Evolutionary conservation across 2,797 vertebrate genomes (phyloP), one percentile per base, ranked within the genome.

Genomic region (Buceros bicornis): DNA sequence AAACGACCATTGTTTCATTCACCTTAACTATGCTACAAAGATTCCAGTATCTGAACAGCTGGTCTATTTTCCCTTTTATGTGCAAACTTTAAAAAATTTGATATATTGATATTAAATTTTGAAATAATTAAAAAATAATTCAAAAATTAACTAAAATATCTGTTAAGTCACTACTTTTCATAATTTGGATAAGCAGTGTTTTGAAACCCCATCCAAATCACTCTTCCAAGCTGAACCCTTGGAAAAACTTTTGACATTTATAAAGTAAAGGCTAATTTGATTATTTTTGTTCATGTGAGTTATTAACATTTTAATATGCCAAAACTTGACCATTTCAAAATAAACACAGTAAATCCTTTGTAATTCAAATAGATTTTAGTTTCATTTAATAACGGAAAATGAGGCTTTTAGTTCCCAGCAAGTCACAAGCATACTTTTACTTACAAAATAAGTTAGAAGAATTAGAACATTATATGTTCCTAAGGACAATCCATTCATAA

Each of bases 401-500:
- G 21, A 93, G 17, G 42, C 4, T 76, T 89, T 94, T 1, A 2
- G 54, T 56, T 95, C 51, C 62, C 47, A 51, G 50, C 26, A 40
- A 86, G 31, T 66, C 56, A 66, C 31, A 70, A 83, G 5, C 40
- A 64, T 69, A 93, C 33, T 93, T 90, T 53, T 84, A 77, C 90
- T 91, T 45, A 53, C 37, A 84, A 89, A 86, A 13, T 43, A 64
- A 79, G 48, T 76, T 73, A 77, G 64, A 84, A 76, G 51, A 79
- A 90, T 79, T 86, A 88, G 60, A 95, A 89, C 48, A 82, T 43
- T 66, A 89, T 89, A 82, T 50, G 64, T 70, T 90, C 62, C 80
- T 60, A 56, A 69, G 77, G 65, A 64, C 28, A 87, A 90, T 93
- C 96, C 2, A 97, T 94, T 95, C 87, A 70, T 73, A 82, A 13